phyloP scores from a whole-genome alignment of 2,888 invertebrate species.

The Arrhopalites spinosus region DNA sequence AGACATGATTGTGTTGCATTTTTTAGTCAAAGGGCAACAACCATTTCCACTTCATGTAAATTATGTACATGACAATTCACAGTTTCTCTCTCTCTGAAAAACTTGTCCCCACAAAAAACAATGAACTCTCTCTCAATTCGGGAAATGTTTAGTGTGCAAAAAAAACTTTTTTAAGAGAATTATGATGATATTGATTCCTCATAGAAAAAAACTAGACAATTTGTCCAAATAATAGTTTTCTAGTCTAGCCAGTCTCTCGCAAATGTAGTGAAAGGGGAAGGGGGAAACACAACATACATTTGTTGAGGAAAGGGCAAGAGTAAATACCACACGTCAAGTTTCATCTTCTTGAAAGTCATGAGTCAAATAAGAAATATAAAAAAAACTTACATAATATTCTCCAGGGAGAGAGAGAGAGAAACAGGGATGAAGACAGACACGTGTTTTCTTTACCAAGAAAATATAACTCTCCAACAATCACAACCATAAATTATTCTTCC shows the following conservation, averaged over 20 bases:
- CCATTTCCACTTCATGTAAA: no score
- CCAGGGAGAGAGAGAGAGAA: background rate
- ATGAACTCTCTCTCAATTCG: background rate
- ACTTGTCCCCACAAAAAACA: background rate
- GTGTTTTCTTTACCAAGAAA: background rate
- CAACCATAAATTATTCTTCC: no score
- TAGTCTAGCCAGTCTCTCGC: background rate
- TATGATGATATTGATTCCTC: background rate
- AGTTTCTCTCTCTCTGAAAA: background rate
- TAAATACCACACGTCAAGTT: background rate
- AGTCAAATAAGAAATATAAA: background rate
- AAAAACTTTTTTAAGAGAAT: no score
- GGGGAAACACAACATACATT: background rate
- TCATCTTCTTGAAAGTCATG: background rate
- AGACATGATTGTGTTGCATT: background rate
- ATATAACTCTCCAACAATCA: background rate
- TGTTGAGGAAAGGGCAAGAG: constrained; percentile 14
- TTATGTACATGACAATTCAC: background rate
- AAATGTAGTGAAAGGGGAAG: no score
- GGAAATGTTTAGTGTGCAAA: no score
- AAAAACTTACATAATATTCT: background rate
- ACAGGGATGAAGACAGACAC: no score
- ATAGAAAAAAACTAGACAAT: background rate
- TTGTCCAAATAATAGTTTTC: background rate
- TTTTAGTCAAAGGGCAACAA: background rate